Conservation (phyloP, 1,140 invertebrate species). For the Drepana arcuata region DNA sequence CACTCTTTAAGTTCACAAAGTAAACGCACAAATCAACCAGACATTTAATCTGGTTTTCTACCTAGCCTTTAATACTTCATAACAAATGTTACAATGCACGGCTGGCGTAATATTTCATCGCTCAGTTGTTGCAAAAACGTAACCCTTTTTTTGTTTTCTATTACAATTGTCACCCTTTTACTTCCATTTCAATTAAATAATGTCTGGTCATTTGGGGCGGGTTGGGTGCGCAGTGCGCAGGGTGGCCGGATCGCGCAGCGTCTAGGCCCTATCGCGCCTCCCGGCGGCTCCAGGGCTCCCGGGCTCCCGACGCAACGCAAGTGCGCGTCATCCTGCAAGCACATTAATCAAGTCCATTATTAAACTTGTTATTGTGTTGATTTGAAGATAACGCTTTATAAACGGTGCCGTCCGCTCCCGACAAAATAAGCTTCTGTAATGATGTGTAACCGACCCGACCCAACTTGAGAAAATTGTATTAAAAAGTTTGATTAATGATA, state of each 20-base stretch:
- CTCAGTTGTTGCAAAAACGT: conserved; percentile 46
- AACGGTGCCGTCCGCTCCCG: conserved; percentile 64
- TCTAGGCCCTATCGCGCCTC: conserved; percentile 42
- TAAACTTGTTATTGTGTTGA: conserved; percentile 71
- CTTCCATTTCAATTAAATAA: conserved; percentile 71
- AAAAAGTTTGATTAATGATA: conserved; percentile 57
- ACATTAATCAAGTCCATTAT: conserved; percentile 70
- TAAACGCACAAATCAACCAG: no score
- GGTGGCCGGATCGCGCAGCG: conserved; percentile 26
- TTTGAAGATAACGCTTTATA: conserved; percentile 69
- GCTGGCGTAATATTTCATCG: conserved; percentile 66
- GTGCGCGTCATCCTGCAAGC: conserved; percentile 63
- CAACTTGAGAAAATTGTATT: conserved; percentile 27
- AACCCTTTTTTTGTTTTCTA: conserved; percentile 66
- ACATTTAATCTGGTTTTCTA: no score
- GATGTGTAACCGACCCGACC: conserved; percentile 51
- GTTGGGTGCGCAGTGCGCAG: no score
- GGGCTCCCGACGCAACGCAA: conserved; percentile 38
- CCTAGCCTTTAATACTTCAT: no score
- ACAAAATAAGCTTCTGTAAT: conserved; percentile 70
- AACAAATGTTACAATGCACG: conserved; percentile 65
- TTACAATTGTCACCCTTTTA: conserved; percentile 71
- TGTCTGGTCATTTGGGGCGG: conserved; percentile 69
- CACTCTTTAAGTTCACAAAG: no score
- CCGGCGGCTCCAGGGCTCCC: no score